These are phyloP conservation scores for Nesogale talazaci DNA, from an alignment of 2,113 vertebrate species.

Conservation along the genomic window DNA sequence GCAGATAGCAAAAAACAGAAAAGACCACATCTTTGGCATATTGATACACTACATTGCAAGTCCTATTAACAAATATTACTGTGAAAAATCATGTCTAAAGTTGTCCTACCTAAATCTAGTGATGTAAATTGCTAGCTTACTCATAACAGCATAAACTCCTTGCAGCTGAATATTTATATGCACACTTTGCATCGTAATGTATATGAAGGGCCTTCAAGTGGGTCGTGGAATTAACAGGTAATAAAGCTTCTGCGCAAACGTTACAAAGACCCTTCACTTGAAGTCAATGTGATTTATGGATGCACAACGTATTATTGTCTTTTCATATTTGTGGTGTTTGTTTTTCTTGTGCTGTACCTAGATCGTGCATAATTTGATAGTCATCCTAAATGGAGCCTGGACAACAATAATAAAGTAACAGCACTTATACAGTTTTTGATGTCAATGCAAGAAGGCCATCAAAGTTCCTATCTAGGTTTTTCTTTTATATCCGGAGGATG, in stretches of 20 bases:
- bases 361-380: not conserved
- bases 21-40: not conserved
- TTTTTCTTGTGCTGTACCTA: not conserved
- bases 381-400: not conserved
- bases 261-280: too few species aligned
- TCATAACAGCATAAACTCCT: not conserved
- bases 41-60: not conserved
- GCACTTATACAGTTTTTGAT: not conserved
- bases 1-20: not conserved
- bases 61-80: not conserved
- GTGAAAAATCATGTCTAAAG: not conserved
- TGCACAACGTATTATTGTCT: not conserved
- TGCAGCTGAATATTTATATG: not conserved
- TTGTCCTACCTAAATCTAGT: not conserved
- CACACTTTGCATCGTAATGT: not conserved
- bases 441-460: not conserved
- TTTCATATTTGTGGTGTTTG: not conserved
- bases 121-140: constrained; percentile 3
- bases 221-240: not conserved
- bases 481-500: not conserved
- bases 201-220: not conserved
- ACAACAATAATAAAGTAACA: not conserved
- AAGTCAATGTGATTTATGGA: too few species aligned
- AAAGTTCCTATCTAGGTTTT: not conserved
- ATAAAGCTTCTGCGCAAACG: too few species aligned